phyloP scores from a whole-genome alignment of 2,888 invertebrate species.

The Cremastinae sp. region DNA sequence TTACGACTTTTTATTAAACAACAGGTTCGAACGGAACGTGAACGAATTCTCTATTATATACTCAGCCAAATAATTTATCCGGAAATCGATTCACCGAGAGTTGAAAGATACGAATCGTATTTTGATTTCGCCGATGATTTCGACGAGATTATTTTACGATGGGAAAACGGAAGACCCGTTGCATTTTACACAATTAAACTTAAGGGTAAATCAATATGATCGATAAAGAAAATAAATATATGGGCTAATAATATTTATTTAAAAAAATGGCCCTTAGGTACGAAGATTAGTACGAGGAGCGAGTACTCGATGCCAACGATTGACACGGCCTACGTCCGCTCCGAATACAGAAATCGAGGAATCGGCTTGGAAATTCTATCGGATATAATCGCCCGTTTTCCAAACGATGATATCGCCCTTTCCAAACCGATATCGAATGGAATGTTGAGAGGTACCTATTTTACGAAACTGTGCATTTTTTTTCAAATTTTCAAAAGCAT shows the following conservation, averaged over 20 bases:
- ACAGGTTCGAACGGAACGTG: slow-evolving; percentile 69
- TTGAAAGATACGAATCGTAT: slow-evolving; percentile 68
- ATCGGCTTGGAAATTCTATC: slow-evolving; percentile 73
- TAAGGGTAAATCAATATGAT: slow-evolving; percentile 71
- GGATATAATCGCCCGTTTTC: slow-evolving; percentile 70
- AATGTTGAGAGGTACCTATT: slow-evolving; percentile 77
- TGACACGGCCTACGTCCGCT: slow-evolving; percentile 78
- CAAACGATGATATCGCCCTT: slow-evolving; percentile 77
- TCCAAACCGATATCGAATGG: slow-evolving; percentile 77
- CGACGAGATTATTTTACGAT: slow-evolving; percentile 70
- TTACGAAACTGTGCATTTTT: too few relatives aligned
- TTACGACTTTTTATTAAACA: slow-evolving; percentile 6
- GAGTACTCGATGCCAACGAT: slow-evolving; percentile 76
- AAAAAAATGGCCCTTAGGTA: slow-evolving; percentile 68
- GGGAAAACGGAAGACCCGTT: slow-evolving; percentile 72
- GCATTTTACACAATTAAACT: slow-evolving; percentile 78
- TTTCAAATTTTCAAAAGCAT: too few relatives aligned
- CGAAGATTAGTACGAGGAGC: slow-evolving; percentile 68
- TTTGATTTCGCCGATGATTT: slow-evolving; percentile 70
- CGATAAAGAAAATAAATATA: too few relatives aligned
- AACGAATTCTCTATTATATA: slow-evolving; percentile 69
- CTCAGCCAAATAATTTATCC: slow-evolving; percentile 74
- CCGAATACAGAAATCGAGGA: slow-evolving; percentile 73
- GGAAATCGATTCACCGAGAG: slow-evolving; percentile 69
- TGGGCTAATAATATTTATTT: too few relatives aligned